These are phyloP conservation scores for Lepus timidus DNA, from an alignment of 2,113 vertebrate genomes.

Conservation along the genomic window DNA sequence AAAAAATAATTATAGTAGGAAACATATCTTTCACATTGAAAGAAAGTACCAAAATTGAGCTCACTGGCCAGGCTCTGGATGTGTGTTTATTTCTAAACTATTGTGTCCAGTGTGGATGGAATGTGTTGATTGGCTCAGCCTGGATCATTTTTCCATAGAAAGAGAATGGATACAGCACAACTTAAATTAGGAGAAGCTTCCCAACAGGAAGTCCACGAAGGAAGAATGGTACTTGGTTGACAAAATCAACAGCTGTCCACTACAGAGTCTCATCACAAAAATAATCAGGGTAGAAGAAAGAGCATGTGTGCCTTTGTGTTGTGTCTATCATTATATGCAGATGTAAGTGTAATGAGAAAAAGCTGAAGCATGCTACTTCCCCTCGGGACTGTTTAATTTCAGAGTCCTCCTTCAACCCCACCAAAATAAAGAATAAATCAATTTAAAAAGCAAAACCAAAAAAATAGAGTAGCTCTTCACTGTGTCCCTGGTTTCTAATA, in stretches of 20 bases:
- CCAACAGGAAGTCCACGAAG: background rate
- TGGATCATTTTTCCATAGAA: background rate
- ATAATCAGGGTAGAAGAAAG: background rate
- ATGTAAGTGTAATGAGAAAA: background rate
- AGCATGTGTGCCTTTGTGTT: background rate
- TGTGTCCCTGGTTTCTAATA: background rate
- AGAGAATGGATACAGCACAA: background rate
- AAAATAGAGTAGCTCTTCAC: background rate
- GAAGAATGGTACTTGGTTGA: background rate
- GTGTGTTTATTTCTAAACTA: background rate
- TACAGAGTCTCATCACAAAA: background rate
- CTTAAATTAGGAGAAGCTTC: background rate
- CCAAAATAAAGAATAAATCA: background rate
- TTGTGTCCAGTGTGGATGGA: background rate
- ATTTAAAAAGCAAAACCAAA: background rate
- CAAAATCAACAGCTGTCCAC: background rate
- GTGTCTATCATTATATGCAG: background rate
- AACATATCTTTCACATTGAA: background rate
- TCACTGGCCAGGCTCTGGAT: background rate
- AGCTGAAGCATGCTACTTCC: background rate
- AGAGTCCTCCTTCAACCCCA: background rate
- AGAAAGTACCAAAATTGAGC: background rate
- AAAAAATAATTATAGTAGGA: background rate
- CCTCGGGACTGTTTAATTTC: background rate
- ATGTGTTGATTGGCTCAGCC: accelerated